Base-by-base conservation (phyloP, 2,888 invertebrate species). In the Leptopterna dolabrata region DNA sequence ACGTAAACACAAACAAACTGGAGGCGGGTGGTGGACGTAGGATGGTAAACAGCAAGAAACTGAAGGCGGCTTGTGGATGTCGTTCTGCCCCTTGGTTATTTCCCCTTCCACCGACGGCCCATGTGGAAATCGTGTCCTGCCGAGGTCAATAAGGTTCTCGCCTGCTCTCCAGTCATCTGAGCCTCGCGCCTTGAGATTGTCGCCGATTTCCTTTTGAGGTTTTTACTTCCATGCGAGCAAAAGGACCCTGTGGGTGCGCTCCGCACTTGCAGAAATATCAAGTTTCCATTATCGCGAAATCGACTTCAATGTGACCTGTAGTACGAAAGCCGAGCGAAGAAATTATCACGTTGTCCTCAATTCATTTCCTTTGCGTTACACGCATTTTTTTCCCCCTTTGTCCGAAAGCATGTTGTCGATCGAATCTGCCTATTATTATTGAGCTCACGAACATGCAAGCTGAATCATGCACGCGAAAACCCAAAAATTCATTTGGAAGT, bases 131-230 rank as follows among this genome's bases (percentile, higher is more conserved):
- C 71, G 71, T 27, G 41, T 63, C 24, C 36, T 73, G 30, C 63
- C 7, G 73, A 73, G 73, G 73, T 73, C 73, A 73, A 73, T 73
- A 36, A 73, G 73, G 36, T 19, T 73, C 41, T 73, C 41, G 73
- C 73, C 73, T 73, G 73, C 41, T 19, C 14, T 16, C 36, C 30
- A 19, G 73, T 36, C 73, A 73, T 73, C 51, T 51, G n/a, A 16
- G 51, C 51, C 63, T 36, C 7, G 63, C 7, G 24, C 24, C 24
- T 63, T 63, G 63, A 27, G 19, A 63, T 24, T 63, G 24, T 63
- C 63, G 7, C 24, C 63, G 63, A 24, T 63, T 63, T 27, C 24
- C 63, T 63, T 24, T 63, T 11, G 36, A 36, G 63, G 63, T 55
- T 55, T n/a, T 19, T n/a, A 19, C 19, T 55, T n/a, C 55, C 7